These are phyloP conservation scores for Apomyelois bistriatella DNA, from an alignment of 2,888 invertebrate species.

Conservation along the genomic window DNA sequence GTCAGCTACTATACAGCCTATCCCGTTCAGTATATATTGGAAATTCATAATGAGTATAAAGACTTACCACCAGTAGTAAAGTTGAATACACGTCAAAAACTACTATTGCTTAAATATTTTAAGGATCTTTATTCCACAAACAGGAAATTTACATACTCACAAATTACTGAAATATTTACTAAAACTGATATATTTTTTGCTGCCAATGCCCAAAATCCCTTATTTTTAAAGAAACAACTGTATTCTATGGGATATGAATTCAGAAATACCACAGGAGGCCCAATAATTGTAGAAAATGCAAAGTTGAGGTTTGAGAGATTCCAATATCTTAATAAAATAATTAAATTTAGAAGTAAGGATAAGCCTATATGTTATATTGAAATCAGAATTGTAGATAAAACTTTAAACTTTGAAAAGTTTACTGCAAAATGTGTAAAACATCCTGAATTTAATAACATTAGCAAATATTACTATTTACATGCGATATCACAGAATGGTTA, in stretches of 20 bases:
- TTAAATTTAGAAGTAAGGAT: slow-evolving; percentile 25
- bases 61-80: slow-evolving; percentile 11
- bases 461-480: slow-evolving; percentile 34
- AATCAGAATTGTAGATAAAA: slow-evolving; percentile 34
- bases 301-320: slow-evolving; percentile 43
- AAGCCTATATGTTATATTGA: slow-evolving; percentile 44
- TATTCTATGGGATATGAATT: slow-evolving; percentile 32
- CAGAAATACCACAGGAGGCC: slow-evolving; percentile 26
- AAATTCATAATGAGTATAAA: slow-evolving; percentile 20
- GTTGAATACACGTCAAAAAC: slow-evolving; percentile 26
- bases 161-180: slow-evolving; percentile 19
- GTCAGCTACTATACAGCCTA: slow-evolving; percentile 35
- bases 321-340: slow-evolving; percentile 40
- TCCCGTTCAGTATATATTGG: slow-evolving; percentile 14
- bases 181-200: not conserved
- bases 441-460: not conserved
- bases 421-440: not conserved
- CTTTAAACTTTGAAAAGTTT: slow-evolving; percentile 27
- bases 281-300: slow-evolving; percentile 44
- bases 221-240: slow-evolving; percentile 22
- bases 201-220: not conserved
- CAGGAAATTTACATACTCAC: slow-evolving; percentile 17
- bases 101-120: slow-evolving; percentile 28
- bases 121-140: slow-evolving; percentile 20
- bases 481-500: slow-evolving; percentile 34